These are phyloP conservation scores for Micrasema minimum DNA, from an alignment of 1,140 invertebrate species.

Conservation along the genomic window DNA sequence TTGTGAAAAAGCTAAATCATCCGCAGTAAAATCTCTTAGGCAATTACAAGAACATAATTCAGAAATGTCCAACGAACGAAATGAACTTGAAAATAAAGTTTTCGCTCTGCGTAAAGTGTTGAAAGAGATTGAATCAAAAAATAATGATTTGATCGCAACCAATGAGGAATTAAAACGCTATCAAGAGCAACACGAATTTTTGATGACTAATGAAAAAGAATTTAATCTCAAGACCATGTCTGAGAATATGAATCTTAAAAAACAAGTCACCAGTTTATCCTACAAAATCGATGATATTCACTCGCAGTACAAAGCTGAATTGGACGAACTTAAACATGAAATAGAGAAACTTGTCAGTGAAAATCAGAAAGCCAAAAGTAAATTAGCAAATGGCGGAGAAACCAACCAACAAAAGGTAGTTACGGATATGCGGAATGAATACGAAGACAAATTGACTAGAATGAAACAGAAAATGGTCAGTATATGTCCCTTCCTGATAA, in stretches of 20 bases:
- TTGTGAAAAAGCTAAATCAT: not conserved
- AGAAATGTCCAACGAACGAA: not conserved
- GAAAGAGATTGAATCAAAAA: constrained; percentile 29
- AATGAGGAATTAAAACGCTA: constrained; percentile 23
- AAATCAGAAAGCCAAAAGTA: constrained; percentile 27
- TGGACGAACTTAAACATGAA: constrained; percentile 23
- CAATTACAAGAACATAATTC: constrained; percentile 17
- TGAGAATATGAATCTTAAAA: constrained; percentile 43
- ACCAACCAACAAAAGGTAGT: constrained; percentile 59
- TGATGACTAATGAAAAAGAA: constrained; percentile 7
- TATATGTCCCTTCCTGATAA: constrained; percentile 52
- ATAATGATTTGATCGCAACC: constrained; percentile 14
- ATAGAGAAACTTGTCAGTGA: constrained; percentile 32
- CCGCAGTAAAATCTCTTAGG: not conserved
- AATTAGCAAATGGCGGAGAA: constrained; percentile 9
- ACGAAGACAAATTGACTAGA: constrained; percentile 74
- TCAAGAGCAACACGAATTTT: constrained; percentile 1
- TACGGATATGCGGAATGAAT: constrained; percentile 69
- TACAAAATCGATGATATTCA: constrained; percentile 40
- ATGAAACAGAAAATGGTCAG: constrained; percentile 78
- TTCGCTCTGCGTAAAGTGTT: constrained; percentile 16
- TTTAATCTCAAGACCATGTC: constrained; percentile 19
- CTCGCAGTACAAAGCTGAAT: constrained; percentile 30
- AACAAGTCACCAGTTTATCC: constrained; percentile 33
- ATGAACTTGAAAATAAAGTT: constrained; percentile 26